Conservation (phyloP, 1,140 invertebrate species). For the Holcopasites calliopsidis region DNA sequence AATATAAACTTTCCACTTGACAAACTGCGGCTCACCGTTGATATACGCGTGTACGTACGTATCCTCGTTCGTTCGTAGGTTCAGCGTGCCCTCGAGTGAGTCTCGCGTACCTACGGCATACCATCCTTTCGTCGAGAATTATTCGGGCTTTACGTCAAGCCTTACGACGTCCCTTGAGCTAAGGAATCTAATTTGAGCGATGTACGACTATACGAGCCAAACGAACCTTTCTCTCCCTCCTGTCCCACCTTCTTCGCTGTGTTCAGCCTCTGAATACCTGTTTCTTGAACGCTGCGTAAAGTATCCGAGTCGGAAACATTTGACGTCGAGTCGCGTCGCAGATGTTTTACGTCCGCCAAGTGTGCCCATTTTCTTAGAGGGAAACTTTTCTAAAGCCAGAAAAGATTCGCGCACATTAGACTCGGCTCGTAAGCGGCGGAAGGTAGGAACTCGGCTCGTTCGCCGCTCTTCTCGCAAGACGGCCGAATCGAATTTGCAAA, state of each 20-base stretch:
- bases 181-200: slow-evolving; percentile 79
- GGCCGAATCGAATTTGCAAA: slow-evolving; percentile 80
- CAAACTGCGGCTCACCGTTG: slow-evolving; percentile 62
- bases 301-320: background rate
- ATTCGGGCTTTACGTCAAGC: slow-evolving; percentile 76
- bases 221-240: slow-evolving; percentile 13
- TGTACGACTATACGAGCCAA: slow-evolving; percentile 56
- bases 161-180: slow-evolving; percentile 66
- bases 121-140: slow-evolving; percentile 73
- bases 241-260: background rate
- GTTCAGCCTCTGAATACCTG: background rate
- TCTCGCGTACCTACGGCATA: slow-evolving; percentile 63
- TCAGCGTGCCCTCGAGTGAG: slow-evolving; percentile 54
- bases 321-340: no score
- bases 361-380: no score
- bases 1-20: slow-evolving; percentile 61
- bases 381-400: no score
- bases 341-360: no score
- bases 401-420: slow-evolving; percentile 15
- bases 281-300: background rate
- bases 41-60: slow-evolving; percentile 54
- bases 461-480: slow-evolving; percentile 60
- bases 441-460: slow-evolving; percentile 40
- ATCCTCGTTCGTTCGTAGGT: slow-evolving; percentile 43
- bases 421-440: slow-evolving; percentile 19